phyloP scores from a whole-genome alignment of 2,888 invertebrate genomes.

The Nemotelus pantherinus region DNA sequence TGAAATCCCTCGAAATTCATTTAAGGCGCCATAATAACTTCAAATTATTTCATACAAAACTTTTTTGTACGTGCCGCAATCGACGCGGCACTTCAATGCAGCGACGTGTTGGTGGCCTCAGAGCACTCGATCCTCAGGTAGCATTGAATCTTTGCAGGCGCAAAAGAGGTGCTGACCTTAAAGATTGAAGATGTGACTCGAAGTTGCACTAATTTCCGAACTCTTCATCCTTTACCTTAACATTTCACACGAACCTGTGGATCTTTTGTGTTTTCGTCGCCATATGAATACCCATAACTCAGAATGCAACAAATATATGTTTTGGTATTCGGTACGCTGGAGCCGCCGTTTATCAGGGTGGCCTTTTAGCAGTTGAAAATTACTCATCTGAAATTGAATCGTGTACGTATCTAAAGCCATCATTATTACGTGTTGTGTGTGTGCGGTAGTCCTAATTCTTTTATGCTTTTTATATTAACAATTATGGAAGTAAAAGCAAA shows the following conservation, averaged over 20 bases:
- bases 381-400: constrained; percentile 34
- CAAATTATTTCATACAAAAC: constrained; percentile 32
- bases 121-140: constrained; percentile 1
- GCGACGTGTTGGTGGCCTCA: constrained; percentile 6
- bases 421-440: constrained; percentile 3
- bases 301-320: constrained; percentile 2
- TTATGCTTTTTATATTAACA: not conserved
- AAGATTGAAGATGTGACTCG: constrained; percentile 39
- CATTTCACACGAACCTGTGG: not conserved
- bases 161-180: constrained; percentile 37
- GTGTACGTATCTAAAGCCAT: not conserved
- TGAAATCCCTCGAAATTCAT: not conserved
- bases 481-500: not conserved
- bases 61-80: constrained; percentile 37
- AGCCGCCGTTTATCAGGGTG: constrained; percentile 6
- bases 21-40: constrained; percentile 37
- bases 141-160: constrained; percentile 22
- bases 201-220: constrained; percentile 34
- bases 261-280: not conserved
- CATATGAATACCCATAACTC: not conserved
- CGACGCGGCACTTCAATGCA: not conserved
- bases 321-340: not conserved
- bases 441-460: not conserved
- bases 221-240: constrained; percentile 9
- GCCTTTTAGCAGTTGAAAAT: constrained; percentile 11